phyloP scores from a whole-genome alignment of 2,113 vertebrate genomes.

The Potamarius usumacintae region DNA sequence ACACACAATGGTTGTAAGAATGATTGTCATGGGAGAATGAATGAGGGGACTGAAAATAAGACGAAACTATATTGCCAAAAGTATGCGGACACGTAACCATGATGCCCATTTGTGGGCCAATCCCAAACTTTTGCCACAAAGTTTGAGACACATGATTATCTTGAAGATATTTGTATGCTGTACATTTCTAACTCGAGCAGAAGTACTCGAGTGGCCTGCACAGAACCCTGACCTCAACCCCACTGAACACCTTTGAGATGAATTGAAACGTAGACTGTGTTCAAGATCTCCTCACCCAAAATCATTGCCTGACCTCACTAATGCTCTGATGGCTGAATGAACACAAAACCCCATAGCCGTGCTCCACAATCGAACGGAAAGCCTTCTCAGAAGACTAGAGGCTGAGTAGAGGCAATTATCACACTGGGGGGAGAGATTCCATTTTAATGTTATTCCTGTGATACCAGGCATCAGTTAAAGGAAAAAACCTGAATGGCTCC shows the following conservation, averaged over 20 bases:
- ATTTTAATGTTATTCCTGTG: neutral
- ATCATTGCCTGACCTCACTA: neutral
- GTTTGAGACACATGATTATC: neutral
- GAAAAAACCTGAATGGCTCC: neutral
- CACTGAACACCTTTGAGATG: too few species aligned
- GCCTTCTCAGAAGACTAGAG: neutral
- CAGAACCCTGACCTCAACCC: too few species aligned
- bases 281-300: neutral
- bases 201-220: too few species aligned
- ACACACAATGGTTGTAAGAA: constrained; percentile 64
- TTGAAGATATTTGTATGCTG: neutral
- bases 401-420: too few species aligned
- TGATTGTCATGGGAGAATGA: neutral
- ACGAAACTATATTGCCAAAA: neutral
- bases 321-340: neutral
- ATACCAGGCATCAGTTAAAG: neutral
- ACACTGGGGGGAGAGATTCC: too few species aligned
- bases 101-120: neutral
- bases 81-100: neutral
- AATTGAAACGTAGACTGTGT: neutral
- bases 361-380: neutral
- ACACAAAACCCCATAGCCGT: neutral
- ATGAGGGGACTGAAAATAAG: neutral
- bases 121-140: neutral
- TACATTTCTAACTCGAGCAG: neutral